Percentiles rank a stretch among this genome's conserved stretches.
These are phyloP conservation scores for Drosophila macrothrix DNA, from an alignment of 2,888 invertebrate species.

Conservation along the genomic window DNA sequence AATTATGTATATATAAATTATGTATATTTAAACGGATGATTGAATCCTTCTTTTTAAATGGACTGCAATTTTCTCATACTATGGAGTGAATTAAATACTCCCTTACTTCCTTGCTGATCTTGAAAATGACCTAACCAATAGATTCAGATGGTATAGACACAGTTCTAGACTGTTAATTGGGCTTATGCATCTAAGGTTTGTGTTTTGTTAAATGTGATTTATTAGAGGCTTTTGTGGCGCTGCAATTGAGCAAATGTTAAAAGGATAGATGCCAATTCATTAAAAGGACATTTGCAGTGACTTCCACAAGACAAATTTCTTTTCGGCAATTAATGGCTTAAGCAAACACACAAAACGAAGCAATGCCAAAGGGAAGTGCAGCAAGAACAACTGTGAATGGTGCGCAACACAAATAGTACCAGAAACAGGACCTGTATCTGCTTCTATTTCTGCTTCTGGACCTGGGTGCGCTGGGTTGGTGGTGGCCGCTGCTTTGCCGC, in stretches of 20 bases:
- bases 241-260: conserved; percentile 48
- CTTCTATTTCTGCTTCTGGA: conserved; percentile 2
- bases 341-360: conserved; percentile 38
- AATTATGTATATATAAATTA: background rate
- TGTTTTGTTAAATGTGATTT: conserved; percentile 27
- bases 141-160: background rate
- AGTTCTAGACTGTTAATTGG: conserved; percentile 10
- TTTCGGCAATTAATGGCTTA: conserved; percentile 67
- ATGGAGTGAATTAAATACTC: background rate
- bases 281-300: conserved; percentile 51
- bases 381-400: conserved; percentile 23
- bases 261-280: conserved; percentile 55
- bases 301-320: conserved; percentile 43
- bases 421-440: conserved; percentile 12
- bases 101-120: background rate
- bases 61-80: background rate
- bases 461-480: conserved; percentile 1
- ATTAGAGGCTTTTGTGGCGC: conserved; percentile 34
- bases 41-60: background rate
- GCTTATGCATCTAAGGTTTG: conserved; percentile 4
- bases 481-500: conserved; percentile 41
- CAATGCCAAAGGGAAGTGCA: conserved; percentile 32
- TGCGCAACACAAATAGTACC: conserved; percentile 15
- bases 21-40: background rate
- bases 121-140: background rate